Conservation (phyloP, 2,888 invertebrate species). For the Brachylomia viminalis region DNA sequence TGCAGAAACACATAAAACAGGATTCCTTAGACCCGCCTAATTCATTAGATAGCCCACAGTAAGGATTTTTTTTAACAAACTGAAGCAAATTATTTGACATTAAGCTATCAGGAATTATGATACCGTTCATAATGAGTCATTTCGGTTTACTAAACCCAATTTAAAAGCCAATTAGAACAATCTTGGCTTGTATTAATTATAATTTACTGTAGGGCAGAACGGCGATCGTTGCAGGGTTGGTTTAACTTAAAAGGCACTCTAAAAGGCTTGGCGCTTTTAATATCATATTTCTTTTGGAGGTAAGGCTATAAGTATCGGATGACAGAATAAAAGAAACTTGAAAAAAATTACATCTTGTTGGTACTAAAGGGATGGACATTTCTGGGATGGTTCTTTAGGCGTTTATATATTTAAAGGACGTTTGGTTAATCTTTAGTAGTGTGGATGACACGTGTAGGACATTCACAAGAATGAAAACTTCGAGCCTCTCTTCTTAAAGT, state of each 20-base stretch:
- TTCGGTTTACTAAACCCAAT: constrained; percentile 39
- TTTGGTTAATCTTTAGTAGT: neutral
- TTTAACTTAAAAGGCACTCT: constrained; percentile 33
- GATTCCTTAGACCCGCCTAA: neutral
- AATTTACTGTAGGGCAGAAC: constrained; percentile 48
- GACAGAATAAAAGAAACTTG: neutral
- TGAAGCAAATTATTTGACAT: constrained; percentile 4
- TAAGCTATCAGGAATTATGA: constrained; percentile 35
- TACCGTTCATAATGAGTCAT: constrained; percentile 46
- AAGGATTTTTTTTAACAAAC: neutral
- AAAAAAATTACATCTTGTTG: neutral
- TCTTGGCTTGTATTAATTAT: constrained; percentile 48
- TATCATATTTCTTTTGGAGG: constrained; percentile 17
- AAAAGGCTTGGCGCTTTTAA: constrained; percentile 20
- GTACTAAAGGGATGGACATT: neutral
- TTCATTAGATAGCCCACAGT: neutral
- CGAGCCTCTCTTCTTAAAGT: neutral
- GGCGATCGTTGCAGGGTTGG: constrained; percentile 20
- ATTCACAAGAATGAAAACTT: constrained; percentile 10
- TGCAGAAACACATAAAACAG: constrained; percentile 26
- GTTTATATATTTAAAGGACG: neutral
- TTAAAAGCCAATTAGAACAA: constrained; percentile 53
- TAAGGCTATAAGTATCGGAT: neutral
- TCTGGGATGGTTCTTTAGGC: too few relatives aligned
- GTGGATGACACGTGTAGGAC: too few relatives aligned